These are phyloP conservation scores for Pluvialis apricaria DNA, from an alignment of 2,113 vertebrate genomes.

Conservation along the genomic window DNA sequence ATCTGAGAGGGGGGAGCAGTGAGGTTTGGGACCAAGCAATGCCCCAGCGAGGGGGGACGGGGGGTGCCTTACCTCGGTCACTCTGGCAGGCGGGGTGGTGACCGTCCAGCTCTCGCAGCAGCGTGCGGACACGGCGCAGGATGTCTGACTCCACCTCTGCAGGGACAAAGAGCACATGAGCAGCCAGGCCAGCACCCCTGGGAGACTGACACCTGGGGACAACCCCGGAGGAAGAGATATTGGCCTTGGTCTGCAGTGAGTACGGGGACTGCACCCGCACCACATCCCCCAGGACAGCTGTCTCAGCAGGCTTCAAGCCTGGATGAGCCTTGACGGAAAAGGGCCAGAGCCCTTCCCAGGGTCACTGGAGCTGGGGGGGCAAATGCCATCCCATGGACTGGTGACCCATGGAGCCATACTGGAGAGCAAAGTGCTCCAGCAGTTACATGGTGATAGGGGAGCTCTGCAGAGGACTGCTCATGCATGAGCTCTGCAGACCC, in stretches of 20 bases:
- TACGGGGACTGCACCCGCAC: background rate
- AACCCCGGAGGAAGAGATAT: background rate
- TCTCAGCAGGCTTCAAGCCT: background rate
- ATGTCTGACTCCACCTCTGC: slow-evolving; percentile 82
- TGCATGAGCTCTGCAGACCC: background rate
- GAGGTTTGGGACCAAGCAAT: too few species aligned
- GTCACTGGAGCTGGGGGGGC: background rate
- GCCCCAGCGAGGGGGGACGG: accelerated
- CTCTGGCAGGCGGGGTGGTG: slow-evolving; percentile 62
- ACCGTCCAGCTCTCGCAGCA: slow-evolving; percentile 81
- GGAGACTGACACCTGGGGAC: background rate
- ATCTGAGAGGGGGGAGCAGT: background rate
- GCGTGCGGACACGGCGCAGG: slow-evolving; percentile 83
- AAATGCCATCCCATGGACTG: background rate
- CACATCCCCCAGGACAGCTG: accelerated
- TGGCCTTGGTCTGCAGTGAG: background rate
- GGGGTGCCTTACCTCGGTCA: slow-evolving; percentile 63
- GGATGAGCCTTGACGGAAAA: accelerated
- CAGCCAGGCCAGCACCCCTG: too few species aligned
- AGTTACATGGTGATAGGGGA: background rate
- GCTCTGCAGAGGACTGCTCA: background rate
- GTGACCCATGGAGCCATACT: background rate
- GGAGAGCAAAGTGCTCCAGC: background rate
- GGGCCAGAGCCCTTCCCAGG: background rate
- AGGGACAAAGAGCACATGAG: background rate